These are phyloP conservation scores for Psylliodes chrysocephalus DNA, from an alignment of 2,888 invertebrate genomes.

Conservation along the genomic window DNA sequence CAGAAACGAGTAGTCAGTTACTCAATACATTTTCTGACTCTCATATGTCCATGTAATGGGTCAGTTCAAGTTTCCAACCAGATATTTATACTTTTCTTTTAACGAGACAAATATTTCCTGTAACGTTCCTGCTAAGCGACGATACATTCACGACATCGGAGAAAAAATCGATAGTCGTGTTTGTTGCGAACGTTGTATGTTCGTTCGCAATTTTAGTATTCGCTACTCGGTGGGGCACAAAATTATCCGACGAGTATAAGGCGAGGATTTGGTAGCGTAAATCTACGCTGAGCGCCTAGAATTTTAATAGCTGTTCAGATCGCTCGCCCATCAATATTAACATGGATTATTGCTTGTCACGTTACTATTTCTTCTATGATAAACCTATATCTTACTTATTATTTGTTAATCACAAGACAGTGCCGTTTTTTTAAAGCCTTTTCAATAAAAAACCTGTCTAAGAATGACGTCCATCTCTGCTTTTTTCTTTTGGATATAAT, in stretches of 20 bases:
- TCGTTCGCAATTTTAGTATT: conserved; percentile 8
- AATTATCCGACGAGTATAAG: conserved; percentile 16
- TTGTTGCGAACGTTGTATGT: background rate
- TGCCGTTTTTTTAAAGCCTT: no score
- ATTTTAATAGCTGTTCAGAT: conserved; percentile 12
- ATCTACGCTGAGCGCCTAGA: conserved; percentile 18
- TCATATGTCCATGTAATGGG: no score
- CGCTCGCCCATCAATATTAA: no score
- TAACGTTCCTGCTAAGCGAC: background rate
- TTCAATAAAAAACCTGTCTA: no score
- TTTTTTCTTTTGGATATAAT: no score
- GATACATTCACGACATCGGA: background rate
- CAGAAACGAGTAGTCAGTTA: no score
- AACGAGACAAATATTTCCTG: background rate
- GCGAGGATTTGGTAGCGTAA: conserved; percentile 14
- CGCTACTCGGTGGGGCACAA: conserved; percentile 11
- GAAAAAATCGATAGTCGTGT: background rate
- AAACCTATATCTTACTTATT: no score
- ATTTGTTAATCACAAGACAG: no score
- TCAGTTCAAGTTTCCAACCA: background rate
- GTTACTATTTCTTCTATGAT: no score
- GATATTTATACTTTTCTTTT: background rate
- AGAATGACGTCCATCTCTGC: no score
- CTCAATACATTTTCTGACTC: no score
- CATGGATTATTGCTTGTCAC: no score